A percentile compares a stretch with the other conserved stretches of the same genome.
These are phyloP conservation scores for Carassius auratus DNA, from an alignment of 2,113 vertebrate genomes.

Conservation along the genomic window DNA sequence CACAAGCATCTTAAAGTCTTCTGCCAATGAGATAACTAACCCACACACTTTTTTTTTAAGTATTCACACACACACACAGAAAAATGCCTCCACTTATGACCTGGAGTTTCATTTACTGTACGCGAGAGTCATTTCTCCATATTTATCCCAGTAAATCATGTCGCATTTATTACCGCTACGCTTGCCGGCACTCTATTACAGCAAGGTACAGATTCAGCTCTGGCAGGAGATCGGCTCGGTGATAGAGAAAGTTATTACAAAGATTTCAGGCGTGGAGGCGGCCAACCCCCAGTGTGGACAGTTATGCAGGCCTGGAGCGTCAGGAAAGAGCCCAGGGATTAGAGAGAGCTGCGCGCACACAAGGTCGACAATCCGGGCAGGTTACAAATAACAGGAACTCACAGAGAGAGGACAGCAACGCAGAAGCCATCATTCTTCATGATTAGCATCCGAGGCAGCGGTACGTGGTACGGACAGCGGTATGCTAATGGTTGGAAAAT, in stretches of 20 bases:
- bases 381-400: conserved; percentile 31
- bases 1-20: conserved; percentile 1
- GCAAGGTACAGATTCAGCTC: conserved; percentile 43
- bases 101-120: conserved; percentile 15
- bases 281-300: conserved; percentile 9
- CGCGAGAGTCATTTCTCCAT: conserved; percentile 41
- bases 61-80: not conserved
- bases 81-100: conserved; percentile 22
- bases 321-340: conserved; percentile 17
- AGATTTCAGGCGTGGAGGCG: conserved; percentile 50
- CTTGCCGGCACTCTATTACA: conserved; percentile 48
- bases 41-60: not conserved
- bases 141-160: conserved; percentile 58
- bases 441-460: conserved; percentile 17
- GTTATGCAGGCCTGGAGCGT: not conserved
- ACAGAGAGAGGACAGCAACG: not conserved
- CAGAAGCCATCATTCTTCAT: conserved; percentile 33
- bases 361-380: conserved; percentile 24
- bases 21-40: not conserved
- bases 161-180: conserved; percentile 49
- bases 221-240: conserved; percentile 35
- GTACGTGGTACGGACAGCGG: not conserved
- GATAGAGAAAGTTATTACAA: conserved; percentile 54
- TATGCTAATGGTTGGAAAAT: conserved; percentile 10
- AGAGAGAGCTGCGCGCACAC: conserved; percentile 13